Percentiles rank a stretch among this genome's conserved stretches.
Conservation (phyloP, 2,797 vertebrate species). For the Hafferia zeledoni region DNA sequence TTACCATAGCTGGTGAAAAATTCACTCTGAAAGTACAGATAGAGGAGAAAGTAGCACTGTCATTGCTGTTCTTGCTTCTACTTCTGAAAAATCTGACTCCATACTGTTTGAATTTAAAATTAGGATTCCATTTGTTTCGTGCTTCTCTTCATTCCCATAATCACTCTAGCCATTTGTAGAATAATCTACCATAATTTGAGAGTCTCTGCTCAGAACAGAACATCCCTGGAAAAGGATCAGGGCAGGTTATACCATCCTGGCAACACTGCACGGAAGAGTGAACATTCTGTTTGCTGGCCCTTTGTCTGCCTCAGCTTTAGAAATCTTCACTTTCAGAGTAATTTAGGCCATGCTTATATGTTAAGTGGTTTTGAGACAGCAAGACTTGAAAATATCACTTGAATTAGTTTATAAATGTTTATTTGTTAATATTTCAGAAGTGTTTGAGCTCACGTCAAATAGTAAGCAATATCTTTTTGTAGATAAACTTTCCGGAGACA, state of each 20-base stretch:
- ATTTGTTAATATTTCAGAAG: not conserved
- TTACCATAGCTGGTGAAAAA: not conserved
- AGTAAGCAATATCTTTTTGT: conserved; percentile 58
- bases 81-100: not conserved
- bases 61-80: not conserved
- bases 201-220: not conserved
- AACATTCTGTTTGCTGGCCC: not conserved
- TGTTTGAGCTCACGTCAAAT: conserved; percentile 10
- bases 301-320: not conserved
- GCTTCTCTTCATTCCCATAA: not conserved
- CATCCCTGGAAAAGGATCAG: not conserved
- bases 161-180: not conserved
- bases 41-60: not conserved
- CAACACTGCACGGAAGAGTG: not conserved
- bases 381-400: not conserved
- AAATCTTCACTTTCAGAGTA: not conserved
- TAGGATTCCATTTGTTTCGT: not conserved
- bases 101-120: not conserved
- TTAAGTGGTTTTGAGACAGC: not conserved
- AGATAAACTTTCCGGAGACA: conserved; percentile 95
- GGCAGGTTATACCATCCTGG: not conserved
- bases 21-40: not conserved
- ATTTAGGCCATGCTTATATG: not conserved
- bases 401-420: not conserved
- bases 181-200: not conserved